Evolutionary conservation across 2,113 vertebrate species (phyloP).

Genomic region (Cephalopholis sonnerati): DNA sequence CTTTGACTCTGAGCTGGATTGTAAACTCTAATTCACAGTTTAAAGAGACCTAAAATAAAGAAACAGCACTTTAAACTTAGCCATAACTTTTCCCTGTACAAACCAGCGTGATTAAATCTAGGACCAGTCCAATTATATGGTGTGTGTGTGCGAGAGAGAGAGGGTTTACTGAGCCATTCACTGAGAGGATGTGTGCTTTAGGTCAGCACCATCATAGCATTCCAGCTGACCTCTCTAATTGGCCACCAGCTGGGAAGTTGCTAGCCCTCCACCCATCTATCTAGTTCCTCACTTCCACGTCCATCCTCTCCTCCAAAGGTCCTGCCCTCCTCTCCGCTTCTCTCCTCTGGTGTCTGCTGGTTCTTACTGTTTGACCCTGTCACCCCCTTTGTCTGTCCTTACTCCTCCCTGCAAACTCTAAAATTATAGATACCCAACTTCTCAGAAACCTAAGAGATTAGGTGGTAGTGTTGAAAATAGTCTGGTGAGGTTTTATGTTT

Average conservation of each 20-base stretch:
- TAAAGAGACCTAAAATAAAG: neutral
- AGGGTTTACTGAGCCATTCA: slow-evolving; percentile 34
- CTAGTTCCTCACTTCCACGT: neutral
- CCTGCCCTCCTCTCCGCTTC: slow-evolving; percentile 18
- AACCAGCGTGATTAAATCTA: slow-evolving; percentile 14
- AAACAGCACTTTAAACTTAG: slow-evolving; percentile 1
- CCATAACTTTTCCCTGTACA: neutral
- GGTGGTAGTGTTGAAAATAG: slow-evolving; percentile 1
- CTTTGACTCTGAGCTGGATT: neutral
- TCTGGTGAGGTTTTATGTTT: slow-evolving; percentile 14
- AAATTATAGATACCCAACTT: neutral
- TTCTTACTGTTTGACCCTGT: slow-evolving; percentile 23
- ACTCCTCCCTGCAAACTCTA: neutral
- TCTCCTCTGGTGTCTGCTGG: slow-evolving; percentile 7
- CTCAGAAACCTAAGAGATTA: neutral
- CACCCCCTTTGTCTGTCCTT: slow-evolving; percentile 9
- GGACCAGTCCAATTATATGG: slow-evolving; percentile 6
- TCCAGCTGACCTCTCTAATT: slow-evolving; percentile 62
- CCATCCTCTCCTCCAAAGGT: slow-evolving; percentile 28
- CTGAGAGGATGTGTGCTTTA: slow-evolving; percentile 21
- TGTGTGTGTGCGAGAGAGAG: neutral
- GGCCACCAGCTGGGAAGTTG: slow-evolving; percentile 40
- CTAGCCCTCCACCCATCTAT: slow-evolving; percentile 19
- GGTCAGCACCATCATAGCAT: slow-evolving; percentile 26
- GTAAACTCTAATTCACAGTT: slow-evolving; percentile 1